Percentiles rank a stretch among this genome's conserved stretches.
phyloP scores from a whole-genome alignment of 2,888 invertebrate genomes.

The Sesia bembeciformis region DNA sequence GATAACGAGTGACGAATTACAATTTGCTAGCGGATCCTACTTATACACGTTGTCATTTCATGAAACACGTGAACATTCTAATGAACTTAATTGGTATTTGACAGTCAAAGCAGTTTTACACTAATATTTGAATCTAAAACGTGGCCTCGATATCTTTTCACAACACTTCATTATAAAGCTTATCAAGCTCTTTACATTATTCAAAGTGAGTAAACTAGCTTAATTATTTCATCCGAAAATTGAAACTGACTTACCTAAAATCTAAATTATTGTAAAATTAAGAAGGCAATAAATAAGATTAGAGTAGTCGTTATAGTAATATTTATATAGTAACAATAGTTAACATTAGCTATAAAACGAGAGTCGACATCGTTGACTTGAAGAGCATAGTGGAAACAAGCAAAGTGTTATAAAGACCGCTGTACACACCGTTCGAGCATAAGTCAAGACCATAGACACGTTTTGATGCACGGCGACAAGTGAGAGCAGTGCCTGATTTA shows the following conservation, averaged over 20 bases:
- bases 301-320: slow-evolving; percentile 18
- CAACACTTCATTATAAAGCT: slow-evolving; percentile 73
- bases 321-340: slow-evolving; percentile 28
- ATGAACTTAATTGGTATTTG: slow-evolving; percentile 24
- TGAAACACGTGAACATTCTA: slow-evolving; percentile 28
- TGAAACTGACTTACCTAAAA: slow-evolving; percentile 34
- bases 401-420: slow-evolving; percentile 64
- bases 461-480: background rate
- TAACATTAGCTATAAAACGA: slow-evolving; percentile 21
- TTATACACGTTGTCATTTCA: background rate
- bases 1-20: no score
- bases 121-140: slow-evolving; percentile 47
- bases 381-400: slow-evolving; percentile 41
- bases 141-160: slow-evolving; percentile 73
- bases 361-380: slow-evolving; percentile 33
- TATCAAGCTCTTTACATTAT: slow-evolving; percentile 70
- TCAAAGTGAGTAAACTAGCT: slow-evolving; percentile 24
- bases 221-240: slow-evolving; percentile 38
- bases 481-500: no score
- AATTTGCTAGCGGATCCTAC: background rate
- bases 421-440: slow-evolving; percentile 3
- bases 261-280: slow-evolving; percentile 38
- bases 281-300: slow-evolving; percentile 41
- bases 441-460: background rate
- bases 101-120: slow-evolving; percentile 50